phyloP scores from a whole-genome alignment of 2,113 vertebrate species.

The Dicerorhinus sumatrensis region DNA sequence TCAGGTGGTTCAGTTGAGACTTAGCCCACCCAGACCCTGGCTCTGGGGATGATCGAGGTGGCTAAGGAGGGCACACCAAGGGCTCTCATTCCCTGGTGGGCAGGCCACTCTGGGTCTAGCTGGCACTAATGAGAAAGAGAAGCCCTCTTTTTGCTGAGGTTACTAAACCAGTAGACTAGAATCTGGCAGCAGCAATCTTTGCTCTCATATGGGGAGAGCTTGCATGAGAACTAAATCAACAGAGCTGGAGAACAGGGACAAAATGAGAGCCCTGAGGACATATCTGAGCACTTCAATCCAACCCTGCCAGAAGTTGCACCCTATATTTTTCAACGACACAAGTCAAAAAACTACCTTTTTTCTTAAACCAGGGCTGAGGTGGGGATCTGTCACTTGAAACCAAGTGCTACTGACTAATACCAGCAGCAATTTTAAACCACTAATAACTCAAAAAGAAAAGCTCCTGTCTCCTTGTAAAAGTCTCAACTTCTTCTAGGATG shows the following conservation, averaged over 20 bases:
- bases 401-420: not conserved
- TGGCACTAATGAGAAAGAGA: not conserved
- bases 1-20: not conserved
- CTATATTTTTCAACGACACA: not conserved
- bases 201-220: not conserved
- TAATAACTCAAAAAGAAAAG: conserved; percentile 26
- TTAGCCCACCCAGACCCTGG: not conserved
- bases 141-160: not conserved
- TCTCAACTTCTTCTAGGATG: not conserved
- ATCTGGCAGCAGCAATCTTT: not conserved
- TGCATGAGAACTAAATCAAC: not conserved
- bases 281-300: not conserved
- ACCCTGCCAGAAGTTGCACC: not conserved
- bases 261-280: not conserved
- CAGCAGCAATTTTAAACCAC: not conserved
- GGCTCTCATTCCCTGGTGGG: not conserved
- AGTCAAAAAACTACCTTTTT: not conserved
- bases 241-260: not conserved
- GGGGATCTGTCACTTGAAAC: not conserved
- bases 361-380: not conserved
- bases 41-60: not conserved
- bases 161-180: not conserved
- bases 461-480: not conserved
- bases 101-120: not conserved
- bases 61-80: not conserved